Evolutionary conservation across 2,797 vertebrate species (phyloP).

Genomic region (Xenopus petersii): DNA sequence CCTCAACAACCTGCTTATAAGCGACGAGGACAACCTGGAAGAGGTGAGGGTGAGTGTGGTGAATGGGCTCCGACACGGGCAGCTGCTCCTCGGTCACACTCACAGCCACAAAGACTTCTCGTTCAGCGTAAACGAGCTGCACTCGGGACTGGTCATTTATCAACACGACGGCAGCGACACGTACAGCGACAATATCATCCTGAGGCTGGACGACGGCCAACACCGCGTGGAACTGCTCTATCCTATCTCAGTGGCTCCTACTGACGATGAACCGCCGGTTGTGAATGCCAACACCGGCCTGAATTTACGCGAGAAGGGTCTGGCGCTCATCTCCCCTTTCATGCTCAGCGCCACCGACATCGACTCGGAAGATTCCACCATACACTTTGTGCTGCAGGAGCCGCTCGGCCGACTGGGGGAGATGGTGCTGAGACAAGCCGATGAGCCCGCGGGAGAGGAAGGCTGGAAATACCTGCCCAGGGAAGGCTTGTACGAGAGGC

Average conservation of each 20-base stretch:
- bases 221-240: conserved; percentile 85
- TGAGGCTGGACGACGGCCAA: conserved; percentile 75
- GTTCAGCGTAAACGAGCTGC: conserved; percentile 76
- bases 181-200: conserved; percentile 84
- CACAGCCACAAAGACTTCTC: conserved; percentile 61
- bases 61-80: conserved; percentile 74
- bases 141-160: conserved; percentile 75
- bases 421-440: conserved; percentile 76
- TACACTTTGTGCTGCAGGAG: conserved; percentile 75
- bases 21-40: conserved; percentile 77
- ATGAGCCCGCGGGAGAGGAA: conserved; percentile 68
- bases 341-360: conserved; percentile 81
- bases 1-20: conserved; percentile 76
- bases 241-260: conserved; percentile 77
- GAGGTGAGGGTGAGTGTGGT: conserved; percentile 74
- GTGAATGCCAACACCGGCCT: conserved; percentile 79
- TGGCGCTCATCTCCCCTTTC: conserved; percentile 81
- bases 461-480: conserved; percentile 73
- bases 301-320: conserved; percentile 74
- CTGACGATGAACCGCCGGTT: conserved; percentile 78
- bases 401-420: conserved; percentile 68
- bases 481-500: conserved; percentile 81
- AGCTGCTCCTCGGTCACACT: conserved; percentile 54
- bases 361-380: conserved; percentile 82
- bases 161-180: conserved; percentile 83